A percentile compares a stretch with the other conserved stretches of the same genome.
Conservation (phyloP, 2,797 vertebrate species). For the Lepilemur septentrionalis region DNA sequence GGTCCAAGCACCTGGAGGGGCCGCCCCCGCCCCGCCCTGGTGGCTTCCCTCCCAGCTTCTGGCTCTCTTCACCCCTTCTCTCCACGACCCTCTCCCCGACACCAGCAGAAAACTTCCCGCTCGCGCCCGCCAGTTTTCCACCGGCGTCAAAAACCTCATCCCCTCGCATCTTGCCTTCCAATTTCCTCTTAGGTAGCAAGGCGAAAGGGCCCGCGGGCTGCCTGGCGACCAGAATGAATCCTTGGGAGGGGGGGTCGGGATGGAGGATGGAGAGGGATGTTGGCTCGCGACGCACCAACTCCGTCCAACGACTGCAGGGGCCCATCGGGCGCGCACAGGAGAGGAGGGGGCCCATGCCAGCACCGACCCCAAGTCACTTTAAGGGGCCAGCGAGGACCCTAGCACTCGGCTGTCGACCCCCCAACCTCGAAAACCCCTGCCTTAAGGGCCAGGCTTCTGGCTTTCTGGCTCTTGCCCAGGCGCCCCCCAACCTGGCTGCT, state of each 20-base stretch:
- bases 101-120: slow-evolving; percentile 38
- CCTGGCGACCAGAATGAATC: not conserved
- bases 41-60: not conserved
- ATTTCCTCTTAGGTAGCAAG: not conserved
- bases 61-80: not conserved
- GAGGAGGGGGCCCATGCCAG: not conserved
- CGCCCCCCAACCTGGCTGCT: not conserved
- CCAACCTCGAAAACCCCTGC: not conserved
- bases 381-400: not conserved
- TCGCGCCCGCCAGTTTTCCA: not conserved
- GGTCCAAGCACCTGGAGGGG: not conserved
- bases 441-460: not conserved
- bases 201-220: not conserved
- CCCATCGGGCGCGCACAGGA: not conserved
- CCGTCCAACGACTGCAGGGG: not conserved
- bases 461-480: not conserved
- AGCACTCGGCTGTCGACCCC: not conserved
- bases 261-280: not conserved
- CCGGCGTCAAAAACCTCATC: not conserved
- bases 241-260: not conserved
- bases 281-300: not conserved
- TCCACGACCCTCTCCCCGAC: too few relatives aligned
- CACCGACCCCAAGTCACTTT: not conserved
- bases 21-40: too few relatives aligned
- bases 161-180: not conserved